phyloP scores from a whole-genome alignment of 2,113 vertebrate species.

The Noctilio leporinus region DNA sequence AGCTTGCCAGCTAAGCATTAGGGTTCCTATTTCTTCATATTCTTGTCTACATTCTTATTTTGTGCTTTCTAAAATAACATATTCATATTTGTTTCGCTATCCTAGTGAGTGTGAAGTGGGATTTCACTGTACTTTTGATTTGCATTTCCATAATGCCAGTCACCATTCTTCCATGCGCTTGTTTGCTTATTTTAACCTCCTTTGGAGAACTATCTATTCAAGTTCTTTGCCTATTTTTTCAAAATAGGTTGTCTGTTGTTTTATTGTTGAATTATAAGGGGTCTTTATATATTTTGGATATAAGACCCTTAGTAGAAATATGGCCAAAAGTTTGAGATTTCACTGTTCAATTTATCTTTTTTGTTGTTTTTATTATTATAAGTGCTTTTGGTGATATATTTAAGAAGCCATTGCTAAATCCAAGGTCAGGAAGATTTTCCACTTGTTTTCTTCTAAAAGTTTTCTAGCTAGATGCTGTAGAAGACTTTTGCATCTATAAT shows the following conservation, averaged over 20 bases:
- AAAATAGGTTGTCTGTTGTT: background rate
- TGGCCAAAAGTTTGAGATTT: background rate
- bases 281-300: background rate
- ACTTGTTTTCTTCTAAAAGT: background rate
- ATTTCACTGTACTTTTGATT: background rate
- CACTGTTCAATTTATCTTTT: background rate
- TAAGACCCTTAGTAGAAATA: background rate
- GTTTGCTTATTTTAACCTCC: background rate
- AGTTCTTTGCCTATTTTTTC: no score
- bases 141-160: background rate
- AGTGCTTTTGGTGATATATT: background rate
- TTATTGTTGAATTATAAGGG: background rate
- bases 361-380: background rate
- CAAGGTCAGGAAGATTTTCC: background rate
- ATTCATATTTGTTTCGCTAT: background rate
- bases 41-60: background rate
- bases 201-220: background rate
- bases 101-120: background rate
- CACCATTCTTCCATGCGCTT: background rate
- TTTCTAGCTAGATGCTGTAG: background rate
- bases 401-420: background rate
- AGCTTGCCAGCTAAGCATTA: background rate
- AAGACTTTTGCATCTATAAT: background rate
- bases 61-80: background rate
- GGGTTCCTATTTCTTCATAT: background rate